Evolutionary conservation across 2,113 vertebrate genomes (phyloP), one percentile per base, ranked within the genome.

Genomic region (Nothobranchius kuhntae): DNA sequence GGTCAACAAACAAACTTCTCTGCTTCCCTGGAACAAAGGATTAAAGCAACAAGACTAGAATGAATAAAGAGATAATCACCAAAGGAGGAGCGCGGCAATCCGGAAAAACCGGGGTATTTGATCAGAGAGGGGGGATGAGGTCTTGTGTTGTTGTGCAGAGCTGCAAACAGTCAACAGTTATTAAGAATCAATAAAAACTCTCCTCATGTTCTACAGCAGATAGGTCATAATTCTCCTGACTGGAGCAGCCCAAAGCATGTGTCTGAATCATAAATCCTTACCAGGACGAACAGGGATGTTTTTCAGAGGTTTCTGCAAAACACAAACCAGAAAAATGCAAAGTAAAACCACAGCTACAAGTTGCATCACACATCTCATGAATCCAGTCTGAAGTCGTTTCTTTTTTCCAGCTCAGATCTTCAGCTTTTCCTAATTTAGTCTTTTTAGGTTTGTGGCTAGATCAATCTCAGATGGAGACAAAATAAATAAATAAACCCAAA

Each of bases 61-160:
- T 13, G 15, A 15, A 61, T 10, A 61, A 58, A 55, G 57, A 54
- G 44, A 59, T 81, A 90, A 77, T 92, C 89, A 93, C 90, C 90
- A 50, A 89, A 86, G 36, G 89, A 80, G 38, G 87, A 82, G 66
- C 78, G 88, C 15, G 86, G 75, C 5, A 76, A 80, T 83, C 87
- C 91, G 8, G 86, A 81, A 60, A 89, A 75, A 4, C 69, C 67
- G 2, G 75, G 59, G 3, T 59, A 84, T 70, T 71, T 89, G 57
- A 75, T 48, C 10, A 75, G 44, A 40, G 81, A 30, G 24, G 65
- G 7, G 5, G 66, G 50, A 17, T 60, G 68, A 52, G 85, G 15
- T 6, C 86, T 78, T 2, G 86, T 92, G 57, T 70, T 65, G 61
- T 93, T 92, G 77, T 88, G 82, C 13, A 91, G 48, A 46, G 71